Conservation (phyloP, 2,888 invertebrate species). For the Mantis religiosa region DNA sequence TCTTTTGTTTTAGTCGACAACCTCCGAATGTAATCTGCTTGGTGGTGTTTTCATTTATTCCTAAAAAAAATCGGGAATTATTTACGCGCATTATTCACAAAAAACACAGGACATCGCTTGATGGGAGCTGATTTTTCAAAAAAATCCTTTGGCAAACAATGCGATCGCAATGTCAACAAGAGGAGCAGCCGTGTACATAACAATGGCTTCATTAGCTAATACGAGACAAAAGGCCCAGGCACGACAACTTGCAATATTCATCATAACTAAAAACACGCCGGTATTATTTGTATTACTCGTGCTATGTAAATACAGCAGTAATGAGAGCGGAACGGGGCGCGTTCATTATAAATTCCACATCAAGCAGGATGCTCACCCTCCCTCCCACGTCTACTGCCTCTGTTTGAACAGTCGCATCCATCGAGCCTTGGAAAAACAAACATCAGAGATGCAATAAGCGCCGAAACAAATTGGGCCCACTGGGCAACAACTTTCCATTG, state of each 20-base stretch:
- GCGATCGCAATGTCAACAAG: not conserved
- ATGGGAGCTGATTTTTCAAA: not conserved
- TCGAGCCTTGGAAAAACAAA: constrained; percentile 6
- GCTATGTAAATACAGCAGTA: constrained; percentile 2
- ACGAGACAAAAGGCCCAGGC: not conserved
- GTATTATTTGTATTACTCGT: not conserved
- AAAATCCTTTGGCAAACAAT: not conserved
- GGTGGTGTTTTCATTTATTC: not conserved
- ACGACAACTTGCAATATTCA: not conserved
- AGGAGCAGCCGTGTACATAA: not conserved
- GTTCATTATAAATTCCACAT: constrained; percentile 8
- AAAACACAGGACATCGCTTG: not conserved
- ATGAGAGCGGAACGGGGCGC: not conserved
- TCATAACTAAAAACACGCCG: not conserved
- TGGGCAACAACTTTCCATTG: not conserved
- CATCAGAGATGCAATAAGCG: constrained; percentile 8
- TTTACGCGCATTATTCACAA: not conserved
- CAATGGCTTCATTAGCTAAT: not conserved
- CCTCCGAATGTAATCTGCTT: not conserved
- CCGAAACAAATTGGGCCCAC: constrained; percentile 9
- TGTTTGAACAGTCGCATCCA: constrained; percentile 8
- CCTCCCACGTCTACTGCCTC: not conserved
- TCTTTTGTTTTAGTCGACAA: not conserved
- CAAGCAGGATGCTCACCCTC: not conserved
- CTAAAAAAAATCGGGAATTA: not conserved